phyloP scores from a whole-genome alignment of 2,113 vertebrate species.

The Nesospiza acunhae region DNA sequence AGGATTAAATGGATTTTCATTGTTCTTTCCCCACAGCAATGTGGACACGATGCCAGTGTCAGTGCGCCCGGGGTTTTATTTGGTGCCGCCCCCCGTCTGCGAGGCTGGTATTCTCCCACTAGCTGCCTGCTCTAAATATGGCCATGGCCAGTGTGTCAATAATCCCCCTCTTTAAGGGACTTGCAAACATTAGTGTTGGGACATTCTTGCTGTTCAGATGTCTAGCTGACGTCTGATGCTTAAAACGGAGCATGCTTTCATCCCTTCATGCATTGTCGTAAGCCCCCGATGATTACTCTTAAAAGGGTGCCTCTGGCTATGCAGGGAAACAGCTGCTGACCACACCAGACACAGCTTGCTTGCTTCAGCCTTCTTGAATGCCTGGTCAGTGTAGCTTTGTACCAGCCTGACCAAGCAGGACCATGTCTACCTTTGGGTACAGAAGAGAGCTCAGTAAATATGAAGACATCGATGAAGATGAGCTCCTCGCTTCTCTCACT shows the following conservation, averaged over 20 bases:
- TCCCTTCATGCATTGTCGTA: constrained; percentile 81
- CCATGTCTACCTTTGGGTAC: constrained; percentile 95
- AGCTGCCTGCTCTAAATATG: constrained; percentile 83
- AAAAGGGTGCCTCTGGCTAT: constrained; percentile 84
- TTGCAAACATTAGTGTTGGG: constrained; percentile 81
- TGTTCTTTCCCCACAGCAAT: neutral
- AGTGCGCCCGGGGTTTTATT: neutral
- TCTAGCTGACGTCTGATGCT: constrained; percentile 87
- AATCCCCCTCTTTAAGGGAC: constrained; percentile 79
- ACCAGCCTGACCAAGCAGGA: constrained; percentile 65
- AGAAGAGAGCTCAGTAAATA: constrained; percentile 96
- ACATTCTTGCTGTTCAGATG: constrained; percentile 91
- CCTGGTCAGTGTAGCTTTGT: constrained; percentile 33
- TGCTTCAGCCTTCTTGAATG: constrained; percentile 65
- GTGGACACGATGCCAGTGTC: neutral
- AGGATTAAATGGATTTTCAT: constrained; percentile 20
- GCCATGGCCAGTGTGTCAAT: constrained; percentile 76
- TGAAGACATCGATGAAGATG: constrained; percentile 97
- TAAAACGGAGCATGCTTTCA: constrained; percentile 94
- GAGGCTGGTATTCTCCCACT: constrained; percentile 47
- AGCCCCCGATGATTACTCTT: constrained; percentile 79
- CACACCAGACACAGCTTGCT: constrained; percentile 36
- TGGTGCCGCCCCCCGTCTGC: neutral
- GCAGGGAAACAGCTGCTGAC: constrained; percentile 78
- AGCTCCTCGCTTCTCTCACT: constrained; percentile 91